Evolutionary conservation across 2,113 vertebrate genomes (phyloP).

Genomic region (Perognathus longimembris): DNA sequence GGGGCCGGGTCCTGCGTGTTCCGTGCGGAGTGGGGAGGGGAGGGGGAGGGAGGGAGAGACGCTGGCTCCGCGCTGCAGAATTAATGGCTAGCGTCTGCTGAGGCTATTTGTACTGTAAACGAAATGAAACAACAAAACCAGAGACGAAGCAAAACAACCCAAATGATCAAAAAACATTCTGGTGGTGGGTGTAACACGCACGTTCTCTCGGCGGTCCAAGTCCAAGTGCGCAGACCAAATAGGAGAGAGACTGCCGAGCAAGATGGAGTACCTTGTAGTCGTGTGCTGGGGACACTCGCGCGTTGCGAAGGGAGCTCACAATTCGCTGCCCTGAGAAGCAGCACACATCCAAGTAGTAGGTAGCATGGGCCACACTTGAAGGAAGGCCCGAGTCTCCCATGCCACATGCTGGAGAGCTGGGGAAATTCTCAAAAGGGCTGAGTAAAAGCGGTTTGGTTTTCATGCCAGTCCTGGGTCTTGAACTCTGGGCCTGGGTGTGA

Average conservation of each 20-base stretch:
- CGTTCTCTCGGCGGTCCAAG: constrained; percentile 44
- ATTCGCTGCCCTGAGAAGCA: not conserved
- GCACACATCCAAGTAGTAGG: constrained; percentile 27
- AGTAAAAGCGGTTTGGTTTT: constrained; percentile 37
- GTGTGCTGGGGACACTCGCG: not conserved
- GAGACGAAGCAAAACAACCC: constrained; percentile 50
- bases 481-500: too few relatives aligned
- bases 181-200: not conserved
- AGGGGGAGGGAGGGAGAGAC: constrained; percentile 65
- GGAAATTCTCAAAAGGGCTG: constrained; percentile 60
- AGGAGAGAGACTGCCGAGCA: constrained; percentile 47
- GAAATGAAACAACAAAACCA: constrained; percentile 68
- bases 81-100: constrained; percentile 88
- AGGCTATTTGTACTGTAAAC: constrained; percentile 85
- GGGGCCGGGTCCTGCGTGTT: constrained; percentile 74
- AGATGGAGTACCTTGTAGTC: not conserved
- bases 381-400: constrained; percentile 69
- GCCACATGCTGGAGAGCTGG: constrained; percentile 71
- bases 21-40: constrained; percentile 76
- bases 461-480: too few relatives aligned
- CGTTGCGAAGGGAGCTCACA: too few relatives aligned
- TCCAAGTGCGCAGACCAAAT: constrained; percentile 61
- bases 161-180: constrained; percentile 63
- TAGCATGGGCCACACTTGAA: constrained; percentile 59
- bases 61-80: constrained; percentile 85